A percentile compares a stretch with the other conserved stretches of the same genome.
These are phyloP conservation scores for Carassius auratus DNA, from an alignment of 2,113 vertebrate genomes.

Conservation along the genomic window DNA sequence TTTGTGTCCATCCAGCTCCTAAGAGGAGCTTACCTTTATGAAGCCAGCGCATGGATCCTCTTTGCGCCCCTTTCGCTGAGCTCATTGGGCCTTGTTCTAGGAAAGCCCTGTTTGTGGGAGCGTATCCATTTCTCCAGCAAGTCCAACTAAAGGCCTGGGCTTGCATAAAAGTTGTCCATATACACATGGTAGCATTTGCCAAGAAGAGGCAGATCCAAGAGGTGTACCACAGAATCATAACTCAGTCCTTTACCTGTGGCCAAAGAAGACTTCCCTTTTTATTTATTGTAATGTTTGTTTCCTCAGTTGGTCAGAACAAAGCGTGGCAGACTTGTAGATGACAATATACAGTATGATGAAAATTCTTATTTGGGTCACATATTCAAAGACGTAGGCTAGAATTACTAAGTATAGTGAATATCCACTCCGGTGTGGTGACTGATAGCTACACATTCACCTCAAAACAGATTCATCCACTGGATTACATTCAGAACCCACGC, in stretches of 20 bases:
- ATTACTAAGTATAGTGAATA: too few species aligned
- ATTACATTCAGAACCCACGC: too few species aligned
- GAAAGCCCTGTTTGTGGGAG: neutral
- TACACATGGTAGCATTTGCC: neutral
- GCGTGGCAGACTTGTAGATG: too few species aligned
- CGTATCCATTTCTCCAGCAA: conserved; percentile 1
- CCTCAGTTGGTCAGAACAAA: too few species aligned
- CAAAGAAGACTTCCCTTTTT: neutral
- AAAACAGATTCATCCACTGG: too few species aligned
- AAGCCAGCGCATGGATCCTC: neutral
- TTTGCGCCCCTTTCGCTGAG: neutral
- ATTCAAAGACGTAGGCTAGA: too few species aligned
- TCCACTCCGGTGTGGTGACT: too few species aligned
- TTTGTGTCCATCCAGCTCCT: neutral
- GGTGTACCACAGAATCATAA: neutral
- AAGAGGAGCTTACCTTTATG: neutral
- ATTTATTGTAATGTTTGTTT: too few species aligned
- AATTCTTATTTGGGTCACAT: too few species aligned
- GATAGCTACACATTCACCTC: too few species aligned
- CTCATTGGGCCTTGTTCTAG: neutral
- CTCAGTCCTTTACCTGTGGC: neutral
- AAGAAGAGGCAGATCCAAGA: neutral
- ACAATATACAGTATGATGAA: too few species aligned
- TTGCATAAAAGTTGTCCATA: neutral
- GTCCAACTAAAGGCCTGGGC: conserved; percentile 4